Evolutionary conservation across 2,797 vertebrate genomes (phyloP).

Genomic region (Pseudocheirus occidentalis): DNA sequence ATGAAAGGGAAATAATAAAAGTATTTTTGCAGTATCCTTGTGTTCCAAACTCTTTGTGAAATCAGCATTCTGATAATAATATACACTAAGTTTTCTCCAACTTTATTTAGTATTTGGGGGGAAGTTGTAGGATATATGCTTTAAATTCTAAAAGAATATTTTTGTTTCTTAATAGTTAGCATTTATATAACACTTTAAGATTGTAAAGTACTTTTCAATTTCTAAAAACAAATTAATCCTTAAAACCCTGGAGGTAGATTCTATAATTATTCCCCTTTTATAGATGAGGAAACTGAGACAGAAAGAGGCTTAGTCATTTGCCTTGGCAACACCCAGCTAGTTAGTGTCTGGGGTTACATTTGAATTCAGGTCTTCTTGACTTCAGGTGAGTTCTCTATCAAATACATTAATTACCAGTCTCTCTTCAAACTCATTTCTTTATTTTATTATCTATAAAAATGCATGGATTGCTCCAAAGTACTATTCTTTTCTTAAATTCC

Average conservation of each 20-base stretch:
- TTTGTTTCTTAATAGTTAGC: background rate
- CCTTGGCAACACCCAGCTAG: background rate
- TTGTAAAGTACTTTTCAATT: background rate
- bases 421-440: slow-evolving; percentile 25
- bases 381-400: background rate
- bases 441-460: slow-evolving; percentile 30
- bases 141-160: background rate
- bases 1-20: background rate
- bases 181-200: background rate
- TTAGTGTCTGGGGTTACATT: background rate
- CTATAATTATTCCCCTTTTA: background rate
- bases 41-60: background rate
- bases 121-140: background rate
- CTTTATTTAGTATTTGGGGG: background rate
- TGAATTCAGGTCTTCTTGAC: background rate
- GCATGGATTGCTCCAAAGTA: background rate
- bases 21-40: background rate
- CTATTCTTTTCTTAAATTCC: slow-evolving; percentile 7
- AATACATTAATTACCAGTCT: background rate
- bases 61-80: slow-evolving; percentile 1
- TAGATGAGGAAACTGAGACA: background rate
- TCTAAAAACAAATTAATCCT: background rate
- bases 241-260: background rate
- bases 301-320: background rate
- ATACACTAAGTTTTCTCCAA: background rate